These are phyloP conservation scores for Palythoa heliodiscus DNA, from an alignment of 92 coral and sea anemone genomes.

Conservation along the genomic window DNA sequence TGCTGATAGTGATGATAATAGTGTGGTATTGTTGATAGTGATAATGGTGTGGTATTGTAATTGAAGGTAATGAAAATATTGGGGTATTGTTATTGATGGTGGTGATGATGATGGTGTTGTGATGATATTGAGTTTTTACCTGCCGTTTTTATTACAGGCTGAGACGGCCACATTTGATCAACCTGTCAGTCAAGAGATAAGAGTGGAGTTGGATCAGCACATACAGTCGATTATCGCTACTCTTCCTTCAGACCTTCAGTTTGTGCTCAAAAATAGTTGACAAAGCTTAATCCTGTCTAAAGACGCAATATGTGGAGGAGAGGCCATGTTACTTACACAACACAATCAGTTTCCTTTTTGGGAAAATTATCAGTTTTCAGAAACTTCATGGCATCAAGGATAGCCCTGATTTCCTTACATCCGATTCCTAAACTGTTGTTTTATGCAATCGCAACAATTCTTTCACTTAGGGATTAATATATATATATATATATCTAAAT, in stretches of 20 bases:
- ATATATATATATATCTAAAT: no score
- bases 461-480: no score
- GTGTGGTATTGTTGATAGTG: not conserved
- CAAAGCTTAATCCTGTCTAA: not conserved
- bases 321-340: not conserved
- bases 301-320: not conserved
- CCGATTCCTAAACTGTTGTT: no score
- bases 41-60: not conserved
- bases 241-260: slow-evolving; percentile 84
- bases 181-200: slow-evolving; percentile 72
- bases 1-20: not conserved
- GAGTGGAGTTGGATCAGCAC: slow-evolving; percentile 67
- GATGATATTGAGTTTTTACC: not conserved
- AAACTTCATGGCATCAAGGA: not conserved
- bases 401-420: no score
- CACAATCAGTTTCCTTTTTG: not conserved
- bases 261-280: slow-evolving; percentile 83
- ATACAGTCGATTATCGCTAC: slow-evolving; percentile 56
- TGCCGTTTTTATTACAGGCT: slow-evolving; percentile 48
- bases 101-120: not conserved
- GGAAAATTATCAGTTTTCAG: not conserved
- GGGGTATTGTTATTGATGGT: not conserved
- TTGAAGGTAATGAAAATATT: not conserved
- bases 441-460: no score
- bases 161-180: slow-evolving; percentile 59